Conservation (phyloP, 2,113 vertebrate species). For the Bos indicus region DNA sequence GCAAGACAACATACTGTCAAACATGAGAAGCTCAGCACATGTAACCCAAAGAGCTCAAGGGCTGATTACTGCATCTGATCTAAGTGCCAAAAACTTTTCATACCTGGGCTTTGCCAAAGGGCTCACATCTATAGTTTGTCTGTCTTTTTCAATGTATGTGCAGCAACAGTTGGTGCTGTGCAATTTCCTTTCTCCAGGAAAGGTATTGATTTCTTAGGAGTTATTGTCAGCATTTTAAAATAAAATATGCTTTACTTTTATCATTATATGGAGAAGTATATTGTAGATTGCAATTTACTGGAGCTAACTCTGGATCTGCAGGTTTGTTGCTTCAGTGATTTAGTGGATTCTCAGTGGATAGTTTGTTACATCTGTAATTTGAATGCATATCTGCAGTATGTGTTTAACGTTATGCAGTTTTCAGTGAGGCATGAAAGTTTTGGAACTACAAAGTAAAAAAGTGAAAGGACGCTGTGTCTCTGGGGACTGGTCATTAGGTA, state of each 20-base stretch:
- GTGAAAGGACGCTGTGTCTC: conserved; percentile 29
- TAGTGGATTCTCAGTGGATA: background rate
- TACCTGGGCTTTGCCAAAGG: background rate
- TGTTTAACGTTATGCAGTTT: conserved; percentile 58
- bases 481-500: conserved; percentile 39
- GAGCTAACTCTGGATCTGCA: conserved; percentile 30
- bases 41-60: background rate
- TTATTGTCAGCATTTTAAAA: conserved; percentile 60
- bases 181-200: conserved; percentile 40
- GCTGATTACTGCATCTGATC: background rate
- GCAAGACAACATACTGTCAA: background rate
- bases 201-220: conserved; percentile 35
- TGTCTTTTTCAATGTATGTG: background rate
- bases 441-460: conserved; percentile 49
- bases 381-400: conserved; percentile 56
- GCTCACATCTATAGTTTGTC: background rate
- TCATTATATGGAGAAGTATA: conserved; percentile 51
- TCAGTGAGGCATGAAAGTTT: conserved; percentile 59
- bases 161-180: background rate
- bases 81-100: background rate
- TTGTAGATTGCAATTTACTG: conserved; percentile 41
- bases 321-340: conserved; percentile 55
- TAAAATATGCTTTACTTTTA: conserved; percentile 59
- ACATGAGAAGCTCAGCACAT: background rate
- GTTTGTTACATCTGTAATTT: conserved; percentile 65